Evolutionary conservation across 2,113 vertebrate species (phyloP), one percentile per base, ranked within the genome.

Genomic region (Tiliqua scincoides): DNA sequence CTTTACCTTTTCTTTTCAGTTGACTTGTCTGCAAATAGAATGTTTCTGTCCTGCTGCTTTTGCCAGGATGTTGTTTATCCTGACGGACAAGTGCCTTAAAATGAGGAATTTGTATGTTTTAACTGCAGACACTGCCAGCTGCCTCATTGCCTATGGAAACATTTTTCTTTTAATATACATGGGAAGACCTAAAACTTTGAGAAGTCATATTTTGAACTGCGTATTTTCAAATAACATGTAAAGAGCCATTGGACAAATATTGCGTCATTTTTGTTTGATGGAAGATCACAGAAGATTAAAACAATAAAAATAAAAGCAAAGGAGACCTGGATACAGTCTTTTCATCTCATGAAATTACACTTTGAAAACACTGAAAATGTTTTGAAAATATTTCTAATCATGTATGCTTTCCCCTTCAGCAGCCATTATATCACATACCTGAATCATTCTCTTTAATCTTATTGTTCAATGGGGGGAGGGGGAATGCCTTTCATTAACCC

Each of bases 1-100:
- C 90, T 83, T 87, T 91, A 78, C 35, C 17, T 87, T 85, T 88
- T 78, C 23, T 80, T 88, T 94, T 78, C 89, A 83, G 89, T 90
- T 91, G 27, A 35, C 37, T 87, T 91, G 65, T 57, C 48, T 88
- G 89, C 85, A 89, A 74, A 88, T 3, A 4, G 0, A 74, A 87
- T 82, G 23, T 18, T 77, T 85, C 32, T 86, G 15, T 80, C 82
- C 32, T 0, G 0, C 89, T 88, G 9, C 10, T 86, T 91, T 87
- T 88, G 89, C 52, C 14, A 65, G 84, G 80, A n/a, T 88, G 63
- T 40, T 85, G 25, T 93, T 93, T 89, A 79, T 76, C 57, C 52
- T 87, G 61, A 67, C 73, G 54, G 23, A 77, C 86, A 87, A 88
- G 63, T 85, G 85, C 9, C 65, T 88, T 84, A 84, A 73, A 88